Base-by-base conservation (phyloP, 2,888 invertebrate genomes). In the Choristoneura rosaceana region DNA sequence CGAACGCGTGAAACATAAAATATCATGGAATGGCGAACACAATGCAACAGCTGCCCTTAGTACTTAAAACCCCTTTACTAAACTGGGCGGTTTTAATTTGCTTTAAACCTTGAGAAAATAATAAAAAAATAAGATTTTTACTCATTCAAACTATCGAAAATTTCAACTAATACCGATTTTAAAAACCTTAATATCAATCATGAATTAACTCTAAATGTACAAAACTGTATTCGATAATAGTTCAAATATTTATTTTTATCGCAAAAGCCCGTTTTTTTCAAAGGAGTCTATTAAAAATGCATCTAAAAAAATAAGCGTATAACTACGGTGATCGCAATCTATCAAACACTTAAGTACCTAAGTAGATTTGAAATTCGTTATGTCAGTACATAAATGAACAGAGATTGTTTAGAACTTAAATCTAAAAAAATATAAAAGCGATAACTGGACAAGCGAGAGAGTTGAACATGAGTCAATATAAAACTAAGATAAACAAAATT, bases 401-500 rank as follows among this genome's bases (percentile, higher is more conserved):
- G 88, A 89, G 88, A 88, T 88, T 88, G 84, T 85, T 84, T 85
- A 80, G 79, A 85, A 84, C 91, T 90, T 91, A 92, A 66, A 87
- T 75, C 89, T 90, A 91, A 81, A 82, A 85, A 84, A 78, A 82
- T 84, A 87, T 87, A 86, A 85, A 90, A 87, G 89, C 88, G 84
- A 87, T 85, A 90, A 89, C 86, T 88, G 89, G 84, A 88, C 88
- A 87, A 87, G 88, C 89, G 86, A 85, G 82, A 85, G 85, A 86
- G 83, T 84, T 84, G 83, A 83, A 84, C 85, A 84, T 81, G 83
- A 82, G 87, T 90, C 88, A 85, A 86, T 83, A 87, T 89, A 88
- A 86, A 90, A 89, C 88, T 92, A 93, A 88, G 78, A 87, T 87
- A 90, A 92, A 92, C 90, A 92, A 92, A 92, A 92, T 87, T 90